Evolutionary conservation across 2,888 invertebrate genomes (phyloP).

Genomic region (Barypeithes pellucidus): DNA sequence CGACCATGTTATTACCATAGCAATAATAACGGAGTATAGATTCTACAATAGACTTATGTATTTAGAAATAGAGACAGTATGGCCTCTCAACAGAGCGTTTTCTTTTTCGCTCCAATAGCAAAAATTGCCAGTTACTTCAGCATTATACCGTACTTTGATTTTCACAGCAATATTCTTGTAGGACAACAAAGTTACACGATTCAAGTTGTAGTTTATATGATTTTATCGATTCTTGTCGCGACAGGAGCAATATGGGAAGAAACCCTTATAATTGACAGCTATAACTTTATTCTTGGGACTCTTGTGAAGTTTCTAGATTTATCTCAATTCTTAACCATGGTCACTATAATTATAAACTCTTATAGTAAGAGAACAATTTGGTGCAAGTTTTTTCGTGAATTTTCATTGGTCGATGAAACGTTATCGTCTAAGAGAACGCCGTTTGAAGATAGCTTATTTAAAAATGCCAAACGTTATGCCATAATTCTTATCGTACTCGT

Average conservation of each 20-base stretch:
- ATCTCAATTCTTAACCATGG: not conserved
- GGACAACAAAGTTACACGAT: not conserved
- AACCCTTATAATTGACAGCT: too few relatives aligned
- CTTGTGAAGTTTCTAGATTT: not conserved
- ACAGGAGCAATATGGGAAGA: not conserved
- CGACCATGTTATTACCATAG: too few relatives aligned
- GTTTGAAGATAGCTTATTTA: not conserved
- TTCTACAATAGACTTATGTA: too few relatives aligned
- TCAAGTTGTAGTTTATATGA: not conserved
- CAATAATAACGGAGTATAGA: too few relatives aligned
- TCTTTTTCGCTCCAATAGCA: conserved; percentile 5
- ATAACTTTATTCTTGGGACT: too few relatives aligned
- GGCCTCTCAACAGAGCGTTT: not conserved
- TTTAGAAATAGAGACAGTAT: not conserved
- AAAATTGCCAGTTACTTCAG: not conserved
- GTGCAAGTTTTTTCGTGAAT: not conserved
- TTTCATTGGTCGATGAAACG: not conserved
- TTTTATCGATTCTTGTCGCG: not conserved
- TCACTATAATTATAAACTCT: not conserved
- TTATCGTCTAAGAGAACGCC: not conserved
- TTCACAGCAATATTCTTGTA: not conserved
- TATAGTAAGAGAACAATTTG: not conserved
- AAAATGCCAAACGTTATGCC: not conserved
- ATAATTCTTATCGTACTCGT: not conserved
- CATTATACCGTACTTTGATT: too few relatives aligned